Conservation (phyloP, 2,113 vertebrate genomes). For the Paramormyrops kingsleyae region DNA sequence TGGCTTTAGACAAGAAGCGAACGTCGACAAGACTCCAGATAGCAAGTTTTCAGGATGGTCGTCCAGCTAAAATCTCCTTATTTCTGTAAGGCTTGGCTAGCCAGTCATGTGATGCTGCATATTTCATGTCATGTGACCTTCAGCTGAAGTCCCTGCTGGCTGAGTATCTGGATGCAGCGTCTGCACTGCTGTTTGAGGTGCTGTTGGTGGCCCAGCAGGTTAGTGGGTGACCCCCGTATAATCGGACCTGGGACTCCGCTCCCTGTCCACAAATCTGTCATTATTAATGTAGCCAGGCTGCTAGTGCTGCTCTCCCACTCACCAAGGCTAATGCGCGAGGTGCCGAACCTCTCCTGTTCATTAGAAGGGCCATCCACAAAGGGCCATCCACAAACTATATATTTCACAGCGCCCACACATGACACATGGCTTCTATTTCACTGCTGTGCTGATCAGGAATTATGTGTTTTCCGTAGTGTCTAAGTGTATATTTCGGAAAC, state of each 20-base stretch:
- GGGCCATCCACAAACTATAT: neutral
- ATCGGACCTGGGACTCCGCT: neutral
- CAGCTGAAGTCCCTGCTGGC: conserved; percentile 43
- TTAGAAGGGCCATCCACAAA: neutral
- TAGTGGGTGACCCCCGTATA: conserved; percentile 19
- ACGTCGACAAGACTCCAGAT: neutral
- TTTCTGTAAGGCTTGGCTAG: neutral
- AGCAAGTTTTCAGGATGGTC: neutral
- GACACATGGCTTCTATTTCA: neutral
- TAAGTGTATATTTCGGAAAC: neutral
- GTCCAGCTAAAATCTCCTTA: neutral
- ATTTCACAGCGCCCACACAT: neutral
- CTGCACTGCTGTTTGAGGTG: conserved; percentile 58
- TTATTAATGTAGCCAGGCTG: neutral
- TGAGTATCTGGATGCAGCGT: conserved; percentile 55
- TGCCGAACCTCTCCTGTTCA: neutral
- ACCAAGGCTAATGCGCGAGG: neutral
- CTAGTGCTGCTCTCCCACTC: neutral
- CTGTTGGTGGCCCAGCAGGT: conserved; percentile 57
- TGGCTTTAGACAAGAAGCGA: neutral
- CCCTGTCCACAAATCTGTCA: neutral
- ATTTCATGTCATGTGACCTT: conserved; percentile 1
- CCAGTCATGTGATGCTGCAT: neutral
- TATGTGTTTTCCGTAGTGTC: neutral
- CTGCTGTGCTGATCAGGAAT: neutral